These are phyloP conservation scores for Cossypha heuglini DNA, from an alignment of 2,797 vertebrate genomes.

Conservation along the genomic window DNA sequence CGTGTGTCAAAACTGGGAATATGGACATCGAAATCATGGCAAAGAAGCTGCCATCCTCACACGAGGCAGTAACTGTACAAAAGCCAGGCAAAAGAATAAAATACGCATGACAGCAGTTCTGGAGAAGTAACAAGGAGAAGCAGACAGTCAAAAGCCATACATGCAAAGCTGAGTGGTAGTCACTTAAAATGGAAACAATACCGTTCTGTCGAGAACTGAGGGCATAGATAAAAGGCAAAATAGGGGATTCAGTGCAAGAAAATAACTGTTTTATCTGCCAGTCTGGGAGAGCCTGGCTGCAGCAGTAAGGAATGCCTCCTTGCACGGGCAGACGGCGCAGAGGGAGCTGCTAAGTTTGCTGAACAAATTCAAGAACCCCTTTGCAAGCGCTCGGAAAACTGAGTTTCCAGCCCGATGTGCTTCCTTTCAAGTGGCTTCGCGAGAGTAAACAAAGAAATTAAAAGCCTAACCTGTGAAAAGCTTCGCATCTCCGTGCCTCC, in stretches of 20 bases:
- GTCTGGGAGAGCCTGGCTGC: neutral
- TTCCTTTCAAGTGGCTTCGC: neutral
- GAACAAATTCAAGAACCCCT: slow-evolving; percentile 13
- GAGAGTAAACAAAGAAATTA: slow-evolving; percentile 26
- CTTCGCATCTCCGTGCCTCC: slow-evolving; percentile 20
- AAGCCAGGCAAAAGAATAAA: neutral
- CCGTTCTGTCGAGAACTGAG: neutral
- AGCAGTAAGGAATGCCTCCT: neutral
- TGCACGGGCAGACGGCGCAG: neutral
- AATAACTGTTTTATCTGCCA: neutral
- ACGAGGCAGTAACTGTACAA: neutral
- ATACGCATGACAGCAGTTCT: neutral
- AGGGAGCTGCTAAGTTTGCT: slow-evolving; percentile 48
- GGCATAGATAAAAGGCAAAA: neutral
- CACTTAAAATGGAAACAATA: neutral
- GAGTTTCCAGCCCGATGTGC: neutral
- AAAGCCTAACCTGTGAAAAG: slow-evolving; percentile 42
- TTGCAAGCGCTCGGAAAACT: neutral
- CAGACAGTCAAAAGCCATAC: neutral
- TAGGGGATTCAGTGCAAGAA: neutral
- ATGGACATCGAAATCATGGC: neutral
- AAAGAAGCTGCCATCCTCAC: neutral
- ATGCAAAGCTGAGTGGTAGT: neutral
- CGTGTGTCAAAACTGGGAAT: neutral
- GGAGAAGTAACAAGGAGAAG: slow-evolving; percentile 8